These are phyloP conservation scores for Panurus biarmicus DNA, from an alignment of 2,113 vertebrate genomes.

Conservation along the genomic window DNA sequence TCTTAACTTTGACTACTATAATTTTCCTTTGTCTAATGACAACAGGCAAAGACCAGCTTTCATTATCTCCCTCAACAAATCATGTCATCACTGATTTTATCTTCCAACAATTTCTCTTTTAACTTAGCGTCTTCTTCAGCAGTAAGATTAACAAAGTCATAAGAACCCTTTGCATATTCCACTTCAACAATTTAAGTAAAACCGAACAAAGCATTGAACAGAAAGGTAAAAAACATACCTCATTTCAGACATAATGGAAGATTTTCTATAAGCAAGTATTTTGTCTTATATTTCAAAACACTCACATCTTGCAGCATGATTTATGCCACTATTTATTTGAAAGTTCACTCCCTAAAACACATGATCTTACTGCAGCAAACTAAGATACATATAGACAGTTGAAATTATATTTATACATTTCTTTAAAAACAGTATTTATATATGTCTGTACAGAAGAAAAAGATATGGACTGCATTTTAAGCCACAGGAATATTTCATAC, in stretches of 20 bases:
- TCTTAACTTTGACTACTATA: not conserved
- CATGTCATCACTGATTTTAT: not conserved
- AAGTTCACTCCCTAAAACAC: constrained; percentile 7
- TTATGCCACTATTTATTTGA: not conserved
- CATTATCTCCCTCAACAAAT: not conserved
- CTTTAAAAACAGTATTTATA: not conserved
- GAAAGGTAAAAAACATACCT: not conserved
- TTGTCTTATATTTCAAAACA: not conserved
- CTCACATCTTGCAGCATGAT: not conserved
- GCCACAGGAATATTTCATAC: not conserved
- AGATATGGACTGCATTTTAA: not conserved
- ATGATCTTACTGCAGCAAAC: not conserved
- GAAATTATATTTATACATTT: not conserved
- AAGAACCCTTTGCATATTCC: not conserved
- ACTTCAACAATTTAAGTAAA: constrained; percentile 15
- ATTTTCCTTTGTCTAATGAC: not conserved
- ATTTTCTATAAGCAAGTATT: not conserved
- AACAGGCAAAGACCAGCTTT: not conserved
- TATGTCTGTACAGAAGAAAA: not conserved
- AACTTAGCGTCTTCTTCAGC: not conserved
- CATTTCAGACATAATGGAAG: not conserved
- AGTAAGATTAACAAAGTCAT: constrained; percentile 5
- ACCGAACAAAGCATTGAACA: not conserved
- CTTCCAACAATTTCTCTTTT: constrained; percentile 10
- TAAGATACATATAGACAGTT: not conserved